phyloP scores from a whole-genome alignment of 2,113 vertebrate species.

The Austrofundulus limnaeus region DNA sequence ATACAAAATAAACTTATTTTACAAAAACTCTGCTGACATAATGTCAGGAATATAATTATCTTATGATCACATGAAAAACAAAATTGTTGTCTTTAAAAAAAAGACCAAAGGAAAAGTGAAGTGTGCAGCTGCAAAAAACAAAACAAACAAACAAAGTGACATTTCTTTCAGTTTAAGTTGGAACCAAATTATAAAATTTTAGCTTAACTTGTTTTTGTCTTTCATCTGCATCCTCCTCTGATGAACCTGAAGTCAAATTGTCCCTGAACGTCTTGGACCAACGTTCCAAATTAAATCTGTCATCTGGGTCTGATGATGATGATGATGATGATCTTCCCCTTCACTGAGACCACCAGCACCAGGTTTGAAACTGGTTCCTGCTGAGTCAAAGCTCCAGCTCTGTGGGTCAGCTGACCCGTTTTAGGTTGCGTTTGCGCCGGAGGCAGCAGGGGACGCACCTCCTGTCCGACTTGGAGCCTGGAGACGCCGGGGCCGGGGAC shows the following conservation, averaged over 20 bases:
- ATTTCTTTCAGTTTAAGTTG: too few species aligned
- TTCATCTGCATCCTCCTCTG: slow-evolving; percentile 9
- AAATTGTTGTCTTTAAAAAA: too few species aligned
- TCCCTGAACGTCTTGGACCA: slow-evolving; percentile 11
- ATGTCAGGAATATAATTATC: too few species aligned
- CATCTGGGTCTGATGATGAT: background rate
- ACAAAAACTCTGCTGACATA: too few species aligned
- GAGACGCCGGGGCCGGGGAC: slow-evolving; percentile 44
- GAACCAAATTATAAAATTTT: too few species aligned
- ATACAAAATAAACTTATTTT: too few species aligned
- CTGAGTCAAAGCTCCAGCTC: background rate
- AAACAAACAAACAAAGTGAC: too few species aligned
- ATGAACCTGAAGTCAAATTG: slow-evolving; percentile 1
- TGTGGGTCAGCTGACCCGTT: slow-evolving; percentile 67
- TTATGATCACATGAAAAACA: too few species aligned
- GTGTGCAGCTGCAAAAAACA: too few species aligned
- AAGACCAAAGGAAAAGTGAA: too few species aligned
- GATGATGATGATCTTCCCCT: background rate
- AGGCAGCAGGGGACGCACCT: slow-evolving; percentile 66
- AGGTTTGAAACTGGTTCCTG: slow-evolving; percentile 10
- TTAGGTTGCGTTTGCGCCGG: slow-evolving; percentile 70
- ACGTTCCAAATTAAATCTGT: slow-evolving; percentile 6
- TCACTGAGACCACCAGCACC: background rate
- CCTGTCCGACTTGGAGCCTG: slow-evolving; percentile 58
- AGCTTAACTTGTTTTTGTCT: background rate